Evolutionary conservation across 2,113 vertebrate species (phyloP), one percentile per base, ranked within the genome.

Genomic region (Trogon surrucura): DNA sequence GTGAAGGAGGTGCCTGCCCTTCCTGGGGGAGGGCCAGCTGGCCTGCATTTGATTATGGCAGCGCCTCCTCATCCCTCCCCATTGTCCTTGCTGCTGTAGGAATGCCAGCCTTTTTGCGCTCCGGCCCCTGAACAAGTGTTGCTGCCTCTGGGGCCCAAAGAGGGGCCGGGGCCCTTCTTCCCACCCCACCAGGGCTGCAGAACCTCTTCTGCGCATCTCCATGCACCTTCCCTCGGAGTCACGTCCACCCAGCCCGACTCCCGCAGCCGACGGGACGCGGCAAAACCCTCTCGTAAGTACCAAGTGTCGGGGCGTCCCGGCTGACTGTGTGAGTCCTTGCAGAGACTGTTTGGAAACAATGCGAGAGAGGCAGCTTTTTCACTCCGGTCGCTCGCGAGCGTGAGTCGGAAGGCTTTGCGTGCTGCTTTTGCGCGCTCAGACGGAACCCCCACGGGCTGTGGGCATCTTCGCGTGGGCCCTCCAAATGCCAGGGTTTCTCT

Each of bases 11-110:
- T 93, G 88, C 90, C 85, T 96, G 93, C 91, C 93, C 92, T 94
- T 91, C 32, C 93, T 94, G 91, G 95, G 95, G 95, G 95, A 96
- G 96, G 95, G 95, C 92, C 95, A 94, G 95, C 95, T 96, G 92
- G 92, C 90, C 95, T 94, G 93, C 90, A 84, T 93, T 94, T 95
- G 88, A 80, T 95, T 96, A 93, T 96, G 93, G 95, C 93, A 95
- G 93, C 77, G 77, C 85, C 90, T 95, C 69, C 88, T 89, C 93
- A 89, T 88, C 89, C 89, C 83, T 96, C 84, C 96, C 86, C 88
- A 92, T 96, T 96, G 96, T 97, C 95, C 96, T 85, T 66, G 77
- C 84, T 57, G 95, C 96, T 81, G 89, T 75, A 84, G 93, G 95
- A 94, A 96, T 96, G 95, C 95, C 93, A 95, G 83, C 83, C 90